Percentiles rank a stretch among this genome's conserved stretches.
phyloP scores from a whole-genome alignment of 1,140 invertebrate species.

The Wasmannia auropunctata region DNA sequence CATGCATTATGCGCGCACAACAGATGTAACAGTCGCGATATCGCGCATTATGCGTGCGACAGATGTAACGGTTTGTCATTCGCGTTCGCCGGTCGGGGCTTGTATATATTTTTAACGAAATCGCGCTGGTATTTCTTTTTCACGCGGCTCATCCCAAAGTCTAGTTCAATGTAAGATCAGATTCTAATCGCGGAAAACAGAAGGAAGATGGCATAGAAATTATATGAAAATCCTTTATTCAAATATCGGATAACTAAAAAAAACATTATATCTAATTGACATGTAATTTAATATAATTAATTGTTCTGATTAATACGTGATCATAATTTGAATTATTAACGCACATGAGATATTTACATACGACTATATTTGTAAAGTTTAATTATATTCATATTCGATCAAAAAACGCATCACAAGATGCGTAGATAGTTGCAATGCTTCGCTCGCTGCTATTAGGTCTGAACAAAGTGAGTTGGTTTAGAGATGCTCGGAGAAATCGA shows the following conservation, averaged over 20 bases:
- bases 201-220: neutral
- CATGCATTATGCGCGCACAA: slow-evolving; percentile 78
- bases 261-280: neutral
- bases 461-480: slow-evolving; percentile 26
- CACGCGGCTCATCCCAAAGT: neutral
- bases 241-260: neutral
- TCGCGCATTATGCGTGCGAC: slow-evolving; percentile 75
- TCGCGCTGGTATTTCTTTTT: neutral
- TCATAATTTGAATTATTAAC: neutral
- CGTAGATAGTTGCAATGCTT: neutral
- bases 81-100: slow-evolving; percentile 48
- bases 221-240: neutral
- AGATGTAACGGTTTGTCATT: slow-evolving; percentile 75
- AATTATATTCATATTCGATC: slow-evolving; percentile 1
- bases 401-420: neutral
- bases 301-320: neutral
- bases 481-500: slow-evolving; percentile 24
- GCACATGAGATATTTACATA: neutral
- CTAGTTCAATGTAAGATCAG: neutral
- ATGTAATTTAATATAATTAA: neutral
- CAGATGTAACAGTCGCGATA: slow-evolving; percentile 70
- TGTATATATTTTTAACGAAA: slow-evolving; percentile 56
- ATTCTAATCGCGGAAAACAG: neutral
- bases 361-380: neutral
- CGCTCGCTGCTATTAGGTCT: neutral